phyloP scores from a whole-genome alignment of 2,113 vertebrate genomes.

The Actenoides lindsayi region DNA sequence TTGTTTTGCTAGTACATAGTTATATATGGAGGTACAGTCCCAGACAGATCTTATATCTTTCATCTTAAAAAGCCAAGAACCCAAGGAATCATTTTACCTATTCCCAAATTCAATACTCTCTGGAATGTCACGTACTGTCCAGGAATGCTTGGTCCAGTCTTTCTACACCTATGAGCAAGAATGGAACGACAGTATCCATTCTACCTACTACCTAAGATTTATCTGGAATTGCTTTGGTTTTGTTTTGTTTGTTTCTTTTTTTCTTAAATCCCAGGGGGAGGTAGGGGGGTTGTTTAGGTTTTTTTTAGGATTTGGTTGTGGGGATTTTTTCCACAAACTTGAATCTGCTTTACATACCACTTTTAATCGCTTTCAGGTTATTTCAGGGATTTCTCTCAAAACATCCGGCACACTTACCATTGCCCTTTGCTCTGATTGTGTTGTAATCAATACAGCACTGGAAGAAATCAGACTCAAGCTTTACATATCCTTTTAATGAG shows the following conservation, averaged over 20 bases:
- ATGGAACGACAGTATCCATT: background rate
- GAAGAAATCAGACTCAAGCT: background rate
- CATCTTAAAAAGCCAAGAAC: background rate
- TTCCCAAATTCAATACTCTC: background rate
- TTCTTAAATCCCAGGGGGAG: background rate
- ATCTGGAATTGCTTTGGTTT: background rate
- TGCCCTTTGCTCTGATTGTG: background rate
- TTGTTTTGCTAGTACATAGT: background rate
- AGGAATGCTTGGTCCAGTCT: background rate
- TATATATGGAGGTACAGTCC: background rate
- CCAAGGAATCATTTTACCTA: background rate
- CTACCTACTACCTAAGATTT: background rate
- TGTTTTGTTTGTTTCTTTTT: background rate
- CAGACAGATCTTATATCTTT: background rate
- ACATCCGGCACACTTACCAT: background rate
- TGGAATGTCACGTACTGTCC: background rate
- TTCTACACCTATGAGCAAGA: fast-evolving
- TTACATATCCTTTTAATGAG: background rate
- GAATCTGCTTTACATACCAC: background rate
- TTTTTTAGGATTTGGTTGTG: background rate
- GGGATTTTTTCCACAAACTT: background rate
- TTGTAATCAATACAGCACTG: background rate
- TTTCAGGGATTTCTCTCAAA: background rate
- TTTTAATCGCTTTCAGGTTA: background rate
- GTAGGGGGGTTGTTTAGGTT: too few relatives aligned